Percentiles rank a stretch among this genome's conserved stretches.
Conservation (phyloP, 1,140 invertebrate genomes). For the Trichonephila inaurata region DNA sequence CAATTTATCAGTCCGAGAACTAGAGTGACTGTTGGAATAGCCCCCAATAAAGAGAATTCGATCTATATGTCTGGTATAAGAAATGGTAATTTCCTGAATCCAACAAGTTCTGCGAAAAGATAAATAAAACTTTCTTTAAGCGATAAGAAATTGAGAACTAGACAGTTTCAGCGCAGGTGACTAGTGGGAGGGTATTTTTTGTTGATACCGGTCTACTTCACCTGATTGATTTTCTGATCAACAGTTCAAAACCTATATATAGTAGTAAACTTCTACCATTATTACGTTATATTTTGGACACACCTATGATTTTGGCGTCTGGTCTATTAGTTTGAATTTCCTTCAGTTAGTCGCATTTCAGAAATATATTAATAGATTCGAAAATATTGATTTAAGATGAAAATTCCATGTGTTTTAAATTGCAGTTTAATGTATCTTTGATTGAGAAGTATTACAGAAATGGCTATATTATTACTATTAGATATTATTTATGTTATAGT, state of each 20-base stretch:
- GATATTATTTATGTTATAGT: no score
- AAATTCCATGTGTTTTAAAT: no score
- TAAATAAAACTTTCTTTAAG: constrained; percentile 18
- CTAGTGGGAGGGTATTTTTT: neutral
- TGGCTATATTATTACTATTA: no score
- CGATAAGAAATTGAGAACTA: neutral
- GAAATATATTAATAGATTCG: no score
- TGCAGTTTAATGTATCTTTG: no score
- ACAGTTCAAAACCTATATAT: constrained; percentile 23
- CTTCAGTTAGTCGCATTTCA: no score
- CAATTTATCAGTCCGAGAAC: constrained; percentile 26
- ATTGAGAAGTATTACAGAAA: no score
- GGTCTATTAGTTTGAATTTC: neutral
- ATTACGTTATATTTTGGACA: neutral
- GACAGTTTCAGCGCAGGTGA: neutral
- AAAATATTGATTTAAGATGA: no score
- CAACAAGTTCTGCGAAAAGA: neutral
- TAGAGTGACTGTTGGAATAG: constrained; percentile 6
- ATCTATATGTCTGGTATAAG: neutral
- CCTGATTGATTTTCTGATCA: constrained; percentile 31
- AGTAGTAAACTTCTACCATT: constrained; percentile 5
- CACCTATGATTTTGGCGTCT: constrained; percentile 14
- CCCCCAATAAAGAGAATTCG: neutral
- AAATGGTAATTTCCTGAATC: neutral
- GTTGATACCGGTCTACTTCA: neutral